A percentile compares a stretch with the other conserved stretches of the same genome.
phyloP scores from a whole-genome alignment of 2,113 vertebrate species.

The Myotis lucifugus region DNA sequence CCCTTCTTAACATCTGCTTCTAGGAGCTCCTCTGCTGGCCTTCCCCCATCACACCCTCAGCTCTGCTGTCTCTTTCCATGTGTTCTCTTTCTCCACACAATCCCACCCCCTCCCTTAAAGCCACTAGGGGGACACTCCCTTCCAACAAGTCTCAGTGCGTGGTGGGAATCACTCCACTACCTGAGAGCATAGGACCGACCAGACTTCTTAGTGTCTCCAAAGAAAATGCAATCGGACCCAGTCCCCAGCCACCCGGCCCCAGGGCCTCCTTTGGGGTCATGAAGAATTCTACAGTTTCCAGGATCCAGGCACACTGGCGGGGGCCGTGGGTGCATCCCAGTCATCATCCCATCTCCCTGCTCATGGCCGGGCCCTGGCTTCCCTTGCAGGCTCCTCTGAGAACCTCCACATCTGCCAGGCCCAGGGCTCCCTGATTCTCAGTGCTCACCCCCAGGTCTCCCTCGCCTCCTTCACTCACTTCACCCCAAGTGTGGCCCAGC shows the following conservation, averaged over 20 bases:
- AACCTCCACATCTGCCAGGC: neutral
- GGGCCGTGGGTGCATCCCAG: fast-evolving
- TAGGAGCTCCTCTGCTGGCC: neutral
- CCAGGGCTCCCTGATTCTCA: neutral
- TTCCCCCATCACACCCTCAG: neutral
- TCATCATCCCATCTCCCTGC: neutral
- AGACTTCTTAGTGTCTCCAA: neutral
- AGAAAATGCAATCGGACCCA: neutral
- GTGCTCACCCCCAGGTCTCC: neutral
- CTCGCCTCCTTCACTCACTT: neutral
- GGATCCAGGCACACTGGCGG: neutral
- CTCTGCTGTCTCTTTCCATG: neutral
- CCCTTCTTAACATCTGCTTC: neutral
- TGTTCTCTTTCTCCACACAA: neutral
- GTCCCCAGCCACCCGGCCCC: neutral
- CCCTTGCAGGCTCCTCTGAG: neutral
- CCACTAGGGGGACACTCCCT: neutral
- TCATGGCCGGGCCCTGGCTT: fast-evolving
- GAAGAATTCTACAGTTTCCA: neutral
- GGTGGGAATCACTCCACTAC: neutral
- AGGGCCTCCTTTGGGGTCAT: no score
- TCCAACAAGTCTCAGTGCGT: neutral
- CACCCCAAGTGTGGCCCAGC: neutral
- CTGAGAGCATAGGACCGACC: neutral
- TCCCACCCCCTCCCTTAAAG: neutral